Conservation (phyloP, 2,888 invertebrate species). For the Andrena bicolor region DNA sequence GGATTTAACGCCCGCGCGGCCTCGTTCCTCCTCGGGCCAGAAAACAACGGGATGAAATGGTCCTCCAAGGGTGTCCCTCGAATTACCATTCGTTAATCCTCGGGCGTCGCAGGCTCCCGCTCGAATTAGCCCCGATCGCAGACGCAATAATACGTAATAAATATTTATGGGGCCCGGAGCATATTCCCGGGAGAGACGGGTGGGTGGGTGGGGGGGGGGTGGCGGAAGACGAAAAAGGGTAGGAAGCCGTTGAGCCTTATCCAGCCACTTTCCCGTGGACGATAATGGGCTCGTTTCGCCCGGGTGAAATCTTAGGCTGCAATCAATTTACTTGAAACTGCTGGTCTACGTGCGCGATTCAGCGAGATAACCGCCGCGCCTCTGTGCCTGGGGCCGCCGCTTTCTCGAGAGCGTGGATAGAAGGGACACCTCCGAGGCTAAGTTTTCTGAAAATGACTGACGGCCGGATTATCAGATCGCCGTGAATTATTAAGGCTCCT, state of each 20-base stretch:
- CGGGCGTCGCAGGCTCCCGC: neutral
- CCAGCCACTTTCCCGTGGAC: slow-evolving; percentile 58
- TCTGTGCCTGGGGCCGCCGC: slow-evolving; percentile 12
- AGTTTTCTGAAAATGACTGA: slow-evolving; percentile 70
- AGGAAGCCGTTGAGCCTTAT: slow-evolving; percentile 51
- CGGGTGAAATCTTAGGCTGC: slow-evolving; percentile 58
- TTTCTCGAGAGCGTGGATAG: slow-evolving; percentile 37
- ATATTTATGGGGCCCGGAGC: slow-evolving; percentile 38
- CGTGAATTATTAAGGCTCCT: slow-evolving; percentile 59
- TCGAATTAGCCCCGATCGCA: slow-evolving; percentile 20
- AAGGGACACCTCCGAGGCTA: slow-evolving; percentile 55
- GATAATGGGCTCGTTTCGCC: slow-evolving; percentile 61
- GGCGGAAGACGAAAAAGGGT: slow-evolving; percentile 13
- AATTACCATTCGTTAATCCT: slow-evolving; percentile 4
- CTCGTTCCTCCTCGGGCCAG: too few species aligned
- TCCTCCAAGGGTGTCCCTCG: neutral
- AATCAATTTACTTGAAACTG: slow-evolving; percentile 67
- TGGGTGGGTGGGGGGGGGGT: too few species aligned
- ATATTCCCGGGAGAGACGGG: neutral
- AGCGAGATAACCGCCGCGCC: slow-evolving; percentile 58
- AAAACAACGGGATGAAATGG: neutral
- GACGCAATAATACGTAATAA: slow-evolving; percentile 31
- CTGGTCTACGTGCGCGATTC: slow-evolving; percentile 67
- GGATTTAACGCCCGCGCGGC: neutral
- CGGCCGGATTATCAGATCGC: slow-evolving; percentile 67